These are phyloP conservation scores for Acanthosepion esculentum DNA, from an alignment of 2,888 invertebrate genomes.

Conservation along the genomic window DNA sequence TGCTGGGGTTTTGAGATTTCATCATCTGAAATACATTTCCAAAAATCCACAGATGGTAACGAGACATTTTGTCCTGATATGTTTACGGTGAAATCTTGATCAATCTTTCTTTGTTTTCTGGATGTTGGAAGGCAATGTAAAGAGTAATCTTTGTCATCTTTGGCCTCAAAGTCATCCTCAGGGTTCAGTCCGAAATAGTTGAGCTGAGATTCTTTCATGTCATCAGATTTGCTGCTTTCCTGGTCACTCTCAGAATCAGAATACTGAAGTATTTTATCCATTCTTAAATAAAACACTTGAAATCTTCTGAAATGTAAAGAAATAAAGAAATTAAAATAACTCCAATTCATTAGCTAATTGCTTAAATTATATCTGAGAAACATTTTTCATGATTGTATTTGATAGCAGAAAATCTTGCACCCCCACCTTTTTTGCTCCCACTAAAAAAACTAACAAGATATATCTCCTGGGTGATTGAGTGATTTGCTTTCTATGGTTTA, in stretches of 20 bases:
- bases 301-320: not conserved
- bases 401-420: no score
- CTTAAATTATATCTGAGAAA: no score
- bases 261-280: conserved; percentile 1
- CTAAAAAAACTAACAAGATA: no score
- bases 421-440: no score
- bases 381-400: no score
- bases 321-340: not conserved
- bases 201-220: not conserved
- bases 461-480: no score
- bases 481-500: no score
- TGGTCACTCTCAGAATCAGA: not conserved
- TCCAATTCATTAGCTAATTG: no score
- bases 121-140: not conserved
- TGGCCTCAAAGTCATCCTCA: not conserved
- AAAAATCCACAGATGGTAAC: conserved; percentile 24
- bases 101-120: not conserved
- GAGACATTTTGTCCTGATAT: conserved; percentile 1
- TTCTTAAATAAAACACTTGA: not conserved
- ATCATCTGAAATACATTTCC: conserved; percentile 14
- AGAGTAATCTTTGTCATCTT: not conserved
- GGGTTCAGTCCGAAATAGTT: not conserved
- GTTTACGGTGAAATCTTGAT: not conserved
- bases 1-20: not conserved
- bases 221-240: not conserved